Conservation (phyloP, 2,113 vertebrate genomes). For the Dunckerocampus dactyliophorus region DNA sequence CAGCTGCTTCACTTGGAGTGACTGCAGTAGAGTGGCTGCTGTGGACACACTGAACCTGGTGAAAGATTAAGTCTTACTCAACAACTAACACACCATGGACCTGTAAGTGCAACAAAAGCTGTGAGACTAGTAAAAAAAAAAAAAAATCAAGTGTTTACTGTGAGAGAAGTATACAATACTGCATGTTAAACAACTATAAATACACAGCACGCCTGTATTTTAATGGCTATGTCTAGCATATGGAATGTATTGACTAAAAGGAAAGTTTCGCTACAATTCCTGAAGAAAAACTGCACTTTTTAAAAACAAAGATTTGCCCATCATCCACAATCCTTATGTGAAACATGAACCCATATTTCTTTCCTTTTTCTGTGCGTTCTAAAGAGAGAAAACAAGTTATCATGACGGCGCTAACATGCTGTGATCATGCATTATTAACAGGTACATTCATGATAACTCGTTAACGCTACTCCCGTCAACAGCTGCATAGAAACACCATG, state of each 20-base stretch:
- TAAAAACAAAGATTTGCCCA: no score
- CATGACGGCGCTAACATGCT: no score
- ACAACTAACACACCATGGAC: neutral
- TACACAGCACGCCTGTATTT: neutral
- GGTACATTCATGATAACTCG: no score
- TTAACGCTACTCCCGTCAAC: no score
- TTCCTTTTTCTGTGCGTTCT: no score
- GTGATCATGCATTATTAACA: no score
- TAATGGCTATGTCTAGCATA: neutral
- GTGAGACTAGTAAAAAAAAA: neutral
- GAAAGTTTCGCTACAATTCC: neutral
- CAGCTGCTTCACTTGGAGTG: neutral
- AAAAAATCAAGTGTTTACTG: neutral
- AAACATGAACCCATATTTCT: no score
- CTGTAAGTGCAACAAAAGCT: neutral
- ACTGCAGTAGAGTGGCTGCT: neutral
- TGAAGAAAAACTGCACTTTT: no score
- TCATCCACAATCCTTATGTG: no score
- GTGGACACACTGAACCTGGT: neutral
- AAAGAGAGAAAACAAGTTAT: no score
- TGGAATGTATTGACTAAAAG: neutral
- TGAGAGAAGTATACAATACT: neutral
- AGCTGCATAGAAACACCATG: no score
- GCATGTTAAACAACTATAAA: neutral
- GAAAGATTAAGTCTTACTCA: neutral